Conservation (phyloP, 2,113 vertebrate genomes). For the Scomber scombrus region DNA sequence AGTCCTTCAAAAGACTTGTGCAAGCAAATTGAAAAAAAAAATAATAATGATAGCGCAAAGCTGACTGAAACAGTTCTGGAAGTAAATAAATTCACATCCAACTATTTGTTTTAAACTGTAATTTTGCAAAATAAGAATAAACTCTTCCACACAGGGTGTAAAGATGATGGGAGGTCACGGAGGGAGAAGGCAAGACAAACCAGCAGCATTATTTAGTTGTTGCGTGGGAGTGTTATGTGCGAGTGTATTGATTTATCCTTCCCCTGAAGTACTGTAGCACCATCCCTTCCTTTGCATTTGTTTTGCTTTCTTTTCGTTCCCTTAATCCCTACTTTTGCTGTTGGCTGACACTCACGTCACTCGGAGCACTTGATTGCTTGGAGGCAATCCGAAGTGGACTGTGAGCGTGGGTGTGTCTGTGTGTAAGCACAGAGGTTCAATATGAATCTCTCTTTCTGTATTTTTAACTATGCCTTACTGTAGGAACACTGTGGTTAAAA, state of each 20-base stretch:
- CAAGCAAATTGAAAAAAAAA: neutral
- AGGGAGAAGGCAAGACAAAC: conserved; percentile 55
- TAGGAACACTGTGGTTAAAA: conserved; percentile 29
- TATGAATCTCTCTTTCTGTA: conserved; percentile 35
- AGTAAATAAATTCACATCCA: conserved; percentile 10
- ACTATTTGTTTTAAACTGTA: conserved; percentile 9
- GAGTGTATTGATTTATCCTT: conserved; percentile 70
- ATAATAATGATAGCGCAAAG: neutral
- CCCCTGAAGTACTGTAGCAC: conserved; percentile 63
- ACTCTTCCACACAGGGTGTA: conserved; percentile 41
- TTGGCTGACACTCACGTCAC: conserved; percentile 62
- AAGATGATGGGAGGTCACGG: conserved; percentile 65
- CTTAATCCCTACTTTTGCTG: conserved; percentile 48
- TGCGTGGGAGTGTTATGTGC: conserved; percentile 74
- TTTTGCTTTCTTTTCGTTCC: conserved; percentile 40
- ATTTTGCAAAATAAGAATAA: conserved; percentile 38
- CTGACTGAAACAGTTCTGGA: neutral
- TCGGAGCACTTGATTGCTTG: conserved; percentile 39
- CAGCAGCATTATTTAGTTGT: conserved; percentile 54
- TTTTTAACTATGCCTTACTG: conserved; percentile 56
- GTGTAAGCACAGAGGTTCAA: conserved; percentile 43
- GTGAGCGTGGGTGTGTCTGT: conserved; percentile 37
- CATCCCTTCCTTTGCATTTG: conserved; percentile 46
- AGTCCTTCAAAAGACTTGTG: neutral
- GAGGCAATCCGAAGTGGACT: conserved; percentile 53